Percentiles rank a stretch among this genome's conserved stretches.
Conservation (phyloP, 2,113 vertebrate species). For the Bubo bubo region DNA sequence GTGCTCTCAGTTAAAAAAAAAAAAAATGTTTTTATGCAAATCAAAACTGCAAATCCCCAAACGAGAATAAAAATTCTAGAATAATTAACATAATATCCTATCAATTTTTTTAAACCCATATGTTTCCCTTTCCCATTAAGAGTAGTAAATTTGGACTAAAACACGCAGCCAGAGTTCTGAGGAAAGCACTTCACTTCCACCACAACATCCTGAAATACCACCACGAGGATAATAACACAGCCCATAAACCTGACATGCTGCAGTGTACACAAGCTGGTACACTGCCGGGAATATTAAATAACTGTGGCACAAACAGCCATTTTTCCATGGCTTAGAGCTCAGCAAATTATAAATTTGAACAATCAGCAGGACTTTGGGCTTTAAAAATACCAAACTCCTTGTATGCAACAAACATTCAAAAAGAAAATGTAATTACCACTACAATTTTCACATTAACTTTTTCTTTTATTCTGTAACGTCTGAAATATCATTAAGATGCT, state of each 20-base stretch:
- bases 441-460: background rate
- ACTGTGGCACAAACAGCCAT: background rate
- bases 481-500: background rate
- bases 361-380: background rate
- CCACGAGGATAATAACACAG: background rate
- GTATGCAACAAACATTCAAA: background rate
- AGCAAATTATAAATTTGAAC: background rate
- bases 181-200: background rate
- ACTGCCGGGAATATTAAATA: conserved; percentile 1
- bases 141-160: background rate
- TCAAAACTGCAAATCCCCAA: background rate
- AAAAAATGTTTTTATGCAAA: background rate
- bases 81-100: background rate
- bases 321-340: background rate
- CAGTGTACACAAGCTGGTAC: background rate
- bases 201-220: conserved; percentile 20
- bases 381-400: background rate
- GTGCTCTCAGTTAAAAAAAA: background rate
- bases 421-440: background rate
- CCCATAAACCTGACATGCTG: background rate
- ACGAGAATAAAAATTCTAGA: background rate
- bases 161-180: background rate
- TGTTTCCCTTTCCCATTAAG: background rate
- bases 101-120: background rate
- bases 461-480: background rate